Base-by-base conservation (phyloP, 64 coral and sea anemone genomes). In the Astreopora myriophthalma region DNA sequence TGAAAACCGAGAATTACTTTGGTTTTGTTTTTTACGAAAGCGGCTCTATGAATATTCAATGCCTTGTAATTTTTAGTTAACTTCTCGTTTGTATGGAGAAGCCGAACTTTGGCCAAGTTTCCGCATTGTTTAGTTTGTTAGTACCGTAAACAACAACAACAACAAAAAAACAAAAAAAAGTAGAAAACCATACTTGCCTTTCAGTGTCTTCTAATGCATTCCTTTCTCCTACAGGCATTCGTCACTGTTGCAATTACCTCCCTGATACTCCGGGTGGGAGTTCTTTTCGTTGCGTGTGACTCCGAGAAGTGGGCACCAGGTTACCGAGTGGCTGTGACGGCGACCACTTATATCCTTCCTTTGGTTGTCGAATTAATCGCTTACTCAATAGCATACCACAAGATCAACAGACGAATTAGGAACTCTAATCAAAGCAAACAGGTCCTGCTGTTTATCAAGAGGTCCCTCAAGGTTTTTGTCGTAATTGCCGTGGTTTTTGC, bases 401-500 rank as follows among this genome's bases (percentile, higher is more conserved):
- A 55, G 22, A 51, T 78, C 14, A 78, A 78, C 75, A 38, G 75
- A 51, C 25, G 75, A 29, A 27, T 78, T 27, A 51, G 24, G 13
- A 30, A 23, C 6, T 28, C 42, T 0, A 26, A 3, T 4, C n/a
- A 46, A 1, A 78, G 75, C 75, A 78, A 78, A 51, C 75, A 78
- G 26, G 75, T 78, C 25, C 42, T 78, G 75, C 11, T 78, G 42
- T 78, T 78, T 51, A 44, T 78, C 3, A 78, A 78, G 44, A 78
- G 30, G 25, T 78, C 75, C 40, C 42, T 78, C 23, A 78, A 49
- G 75, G 75, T 78, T 78, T 78, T 78, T 31, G 75, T 78, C 40
- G 3, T 78, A 6, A 78, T 78, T 29, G 75, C 75, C 6, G 75
- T 78, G 6, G 75, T 78, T 3, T 78, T 78, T 16, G 40, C 75